A percentile compares a stretch with the other conserved stretches of the same genome.
These are phyloP conservation scores for Pygocentrus nattereri DNA, from an alignment of 2,797 vertebrate species.

Conservation along the genomic window DNA sequence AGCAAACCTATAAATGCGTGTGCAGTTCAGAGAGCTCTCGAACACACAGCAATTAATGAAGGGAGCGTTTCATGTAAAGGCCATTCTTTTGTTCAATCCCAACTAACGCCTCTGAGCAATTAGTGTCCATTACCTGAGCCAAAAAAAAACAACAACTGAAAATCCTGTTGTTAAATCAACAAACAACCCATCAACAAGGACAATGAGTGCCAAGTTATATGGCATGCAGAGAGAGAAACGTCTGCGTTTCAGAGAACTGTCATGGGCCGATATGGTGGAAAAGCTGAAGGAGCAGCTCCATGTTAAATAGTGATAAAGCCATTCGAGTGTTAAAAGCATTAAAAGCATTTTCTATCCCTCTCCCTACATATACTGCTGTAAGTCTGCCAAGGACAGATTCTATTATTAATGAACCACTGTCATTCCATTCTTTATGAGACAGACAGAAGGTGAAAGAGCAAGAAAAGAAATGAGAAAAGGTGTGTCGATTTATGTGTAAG, in stretches of 20 bases:
- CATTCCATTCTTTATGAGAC: neutral
- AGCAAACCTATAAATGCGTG: neutral
- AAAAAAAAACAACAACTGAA: neutral
- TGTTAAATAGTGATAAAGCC: conserved; percentile 35
- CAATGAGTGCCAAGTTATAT: conserved; percentile 10
- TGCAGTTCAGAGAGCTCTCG: neutral
- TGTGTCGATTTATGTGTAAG: neutral
- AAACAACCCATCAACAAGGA: conserved; percentile 5
- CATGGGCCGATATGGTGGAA: neutral
- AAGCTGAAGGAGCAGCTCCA: conserved; percentile 5
- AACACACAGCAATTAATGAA: conserved; percentile 24
- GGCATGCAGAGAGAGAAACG: neutral
- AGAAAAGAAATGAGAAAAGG: neutral
- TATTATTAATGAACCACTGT: conserved; percentile 21
- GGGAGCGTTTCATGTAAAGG: neutral
- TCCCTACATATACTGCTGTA: conserved; percentile 9
- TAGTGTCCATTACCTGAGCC: conserved; percentile 39
- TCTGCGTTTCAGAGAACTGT: neutral
- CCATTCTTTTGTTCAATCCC: conserved; percentile 10
- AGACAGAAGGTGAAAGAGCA: neutral
- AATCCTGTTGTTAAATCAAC: conserved; percentile 35
- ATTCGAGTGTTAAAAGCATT: conserved; percentile 32
- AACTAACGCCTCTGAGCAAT: conserved; percentile 22
- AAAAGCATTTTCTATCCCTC: conserved; percentile 20
- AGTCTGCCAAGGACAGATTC: neutral